phyloP scores from a whole-genome alignment of 2,113 vertebrate species.

The Syngnathoides biaculeatus region DNA sequence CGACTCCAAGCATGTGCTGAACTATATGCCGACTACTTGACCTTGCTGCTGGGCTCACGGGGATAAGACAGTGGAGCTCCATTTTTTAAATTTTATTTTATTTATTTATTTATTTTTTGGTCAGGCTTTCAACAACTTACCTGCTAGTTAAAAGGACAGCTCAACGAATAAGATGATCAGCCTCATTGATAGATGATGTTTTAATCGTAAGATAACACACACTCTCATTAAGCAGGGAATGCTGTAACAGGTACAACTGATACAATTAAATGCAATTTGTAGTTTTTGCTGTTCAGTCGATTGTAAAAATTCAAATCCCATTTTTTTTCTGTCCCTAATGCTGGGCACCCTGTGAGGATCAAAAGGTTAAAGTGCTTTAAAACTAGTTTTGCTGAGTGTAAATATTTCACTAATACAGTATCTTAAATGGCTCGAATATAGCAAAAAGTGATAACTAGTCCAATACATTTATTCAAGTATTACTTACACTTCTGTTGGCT shows the following conservation, averaged over 20 bases:
- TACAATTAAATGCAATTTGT: background rate
- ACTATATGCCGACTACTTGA: constrained; percentile 50
- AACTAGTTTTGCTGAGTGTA: too few relatives aligned
- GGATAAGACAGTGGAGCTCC: constrained; percentile 14
- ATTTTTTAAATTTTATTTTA: constrained; percentile 16
- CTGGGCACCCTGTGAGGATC: too few relatives aligned
- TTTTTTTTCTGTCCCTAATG: too few relatives aligned
- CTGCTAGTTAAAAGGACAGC: constrained; percentile 13
- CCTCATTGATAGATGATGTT: background rate
- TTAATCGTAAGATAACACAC: constrained; percentile 1
- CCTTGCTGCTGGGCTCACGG: constrained; percentile 33
- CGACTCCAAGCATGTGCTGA: constrained; percentile 45
- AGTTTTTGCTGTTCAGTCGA: background rate
- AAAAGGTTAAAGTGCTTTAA: too few relatives aligned
- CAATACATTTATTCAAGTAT: background rate
- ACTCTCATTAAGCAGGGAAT: constrained; percentile 8
- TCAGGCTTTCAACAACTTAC: constrained; percentile 1
- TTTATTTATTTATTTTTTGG: too few relatives aligned
- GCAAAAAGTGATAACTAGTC: background rate
- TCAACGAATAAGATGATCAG: constrained; percentile 5
- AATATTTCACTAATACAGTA: too few relatives aligned
- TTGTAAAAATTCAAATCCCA: background rate
- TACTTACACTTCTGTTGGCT: background rate
- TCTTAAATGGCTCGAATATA: too few relatives aligned
- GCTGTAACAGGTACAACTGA: background rate